Evolutionary conservation across 2,888 invertebrate genomes (phyloP), one percentile per base, ranked within the genome.

Genomic region (Lepidonotus clava): DNA sequence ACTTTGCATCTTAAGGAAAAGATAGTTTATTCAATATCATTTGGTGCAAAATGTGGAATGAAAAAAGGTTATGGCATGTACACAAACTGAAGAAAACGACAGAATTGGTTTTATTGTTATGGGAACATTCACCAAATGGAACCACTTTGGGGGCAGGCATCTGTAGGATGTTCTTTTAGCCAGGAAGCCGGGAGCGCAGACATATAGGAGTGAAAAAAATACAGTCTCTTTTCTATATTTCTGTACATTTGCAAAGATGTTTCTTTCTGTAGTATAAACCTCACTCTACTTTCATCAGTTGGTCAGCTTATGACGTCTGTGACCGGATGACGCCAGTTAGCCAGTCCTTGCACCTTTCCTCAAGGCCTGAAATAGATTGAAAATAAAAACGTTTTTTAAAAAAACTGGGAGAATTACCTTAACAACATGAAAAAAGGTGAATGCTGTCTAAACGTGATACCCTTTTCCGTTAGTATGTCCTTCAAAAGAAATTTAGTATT

Each of bases 131-230:
- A n/a, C n/a, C n/a, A n/a, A n/a, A n/a, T n/a, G n/a, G n/a, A n/a
- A n/a, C n/a, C n/a, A n/a, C n/a, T n/a, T n/a, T n/a, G n/a, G n/a
- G n/a, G n/a, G n/a, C n/a, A n/a, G n/a, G n/a, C n/a, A n/a, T n/a
- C n/a, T n/a, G n/a, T n/a, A n/a, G n/a, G n/a, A n/a, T n/a, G n/a
- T n/a, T n/a, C n/a, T n/a, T n/a, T n/a, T n/a, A n/a, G n/a, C n/a
- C n/a, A n/a, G n/a, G n/a, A n/a, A n/a, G n/a, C n/a, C n/a, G n/a
- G n/a, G n/a, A n/a, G n/a, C n/a, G n/a, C n/a, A n/a, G n/a, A n/a
- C n/a, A n/a, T n/a, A n/a, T n/a, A n/a, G n/a, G n/a, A 61, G 24
- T 61, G 61, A 24, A 61, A 61, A 61, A 61, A 61, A 61, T 61
- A 61, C 61, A 61, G 2, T 61, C 61, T n/a, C n/a, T 28, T 56